These are phyloP conservation scores for Fissipunctia ypsillon DNA, from an alignment of 2,888 invertebrate species.

Conservation along the genomic window DNA sequence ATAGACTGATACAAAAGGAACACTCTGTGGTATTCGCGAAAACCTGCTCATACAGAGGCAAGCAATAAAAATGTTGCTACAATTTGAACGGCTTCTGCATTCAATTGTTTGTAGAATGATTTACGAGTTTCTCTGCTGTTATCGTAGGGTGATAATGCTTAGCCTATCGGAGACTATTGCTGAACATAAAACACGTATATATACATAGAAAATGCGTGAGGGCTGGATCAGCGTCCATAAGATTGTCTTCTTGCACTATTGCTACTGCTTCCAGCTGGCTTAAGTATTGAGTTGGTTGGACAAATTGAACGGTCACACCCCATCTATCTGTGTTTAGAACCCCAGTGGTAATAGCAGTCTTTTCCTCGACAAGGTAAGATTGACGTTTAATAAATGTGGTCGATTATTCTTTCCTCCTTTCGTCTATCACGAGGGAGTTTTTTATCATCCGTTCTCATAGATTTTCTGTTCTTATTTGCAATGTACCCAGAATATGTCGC, in stretches of 20 bases:
- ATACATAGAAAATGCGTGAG: background rate
- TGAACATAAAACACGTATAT: background rate
- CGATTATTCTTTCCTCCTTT: constrained; percentile 26
- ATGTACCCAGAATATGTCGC: constrained; percentile 44
- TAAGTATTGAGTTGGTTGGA: background rate
- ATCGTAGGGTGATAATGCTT: too few species aligned
- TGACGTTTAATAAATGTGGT: constrained; percentile 33
- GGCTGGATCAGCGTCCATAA: background rate
- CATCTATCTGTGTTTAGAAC: constrained; percentile 34
- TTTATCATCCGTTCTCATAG: constrained; percentile 2
- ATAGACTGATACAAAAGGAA: constrained; percentile 28
- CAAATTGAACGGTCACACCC: constrained; percentile 21
- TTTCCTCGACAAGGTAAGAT: constrained; percentile 30
- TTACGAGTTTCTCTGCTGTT: background rate
- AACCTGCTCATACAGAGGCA: background rate
- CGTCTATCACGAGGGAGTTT: background rate
- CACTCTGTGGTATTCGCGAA: constrained; percentile 1
- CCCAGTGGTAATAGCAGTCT: constrained; percentile 14
- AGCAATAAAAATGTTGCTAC: background rate
- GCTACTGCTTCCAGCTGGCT: background rate
- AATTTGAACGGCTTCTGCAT: background rate
- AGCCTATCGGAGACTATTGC: background rate
- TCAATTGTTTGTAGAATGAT: background rate
- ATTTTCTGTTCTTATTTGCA: constrained; percentile 38
- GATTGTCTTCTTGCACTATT: background rate